Evolutionary conservation across 30 jellyfish, hydroid and myxozoan species (phyloP).

Genomic region (Cassiopea xamachana): DNA sequence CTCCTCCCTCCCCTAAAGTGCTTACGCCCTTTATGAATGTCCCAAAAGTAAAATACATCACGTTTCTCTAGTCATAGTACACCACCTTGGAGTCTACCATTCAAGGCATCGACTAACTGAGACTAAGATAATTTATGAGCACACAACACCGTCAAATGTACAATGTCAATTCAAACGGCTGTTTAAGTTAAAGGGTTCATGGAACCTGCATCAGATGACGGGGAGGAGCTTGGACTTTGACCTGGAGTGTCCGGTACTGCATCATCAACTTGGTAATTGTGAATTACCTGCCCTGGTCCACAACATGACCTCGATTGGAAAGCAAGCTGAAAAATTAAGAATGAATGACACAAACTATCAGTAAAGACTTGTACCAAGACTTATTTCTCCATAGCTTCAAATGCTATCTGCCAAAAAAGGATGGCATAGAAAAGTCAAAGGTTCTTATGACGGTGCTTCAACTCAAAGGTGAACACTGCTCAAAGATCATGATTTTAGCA

Average conservation of each 20-base stretch:
- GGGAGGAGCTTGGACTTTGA: conserved; percentile 42
- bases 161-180: no score
- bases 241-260: conserved; percentile 67
- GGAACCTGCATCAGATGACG: conserved; percentile 14
- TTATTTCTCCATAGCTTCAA: background rate
- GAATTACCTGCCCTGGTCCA: conserved; percentile 78
- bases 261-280: conserved; percentile 83
- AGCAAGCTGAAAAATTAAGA: conserved; percentile 50
- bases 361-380: background rate
- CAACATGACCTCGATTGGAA: conserved; percentile 64
- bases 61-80: no score
- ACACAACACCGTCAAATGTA: background rate
- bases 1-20: no score
- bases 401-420: background rate
- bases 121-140: background rate
- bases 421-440: no score
- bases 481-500: background rate
- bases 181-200: background rate
- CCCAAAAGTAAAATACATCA: no score
- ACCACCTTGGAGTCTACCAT: no score
- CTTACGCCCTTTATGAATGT: no score
- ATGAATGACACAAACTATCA: background rate
- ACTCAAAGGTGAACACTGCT: background rate
- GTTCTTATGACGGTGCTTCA: background rate
- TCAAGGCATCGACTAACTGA: background rate